These are phyloP conservation scores for Notothenia rossii DNA, from an alignment of 2,113 vertebrate species.

Conservation along the genomic window DNA sequence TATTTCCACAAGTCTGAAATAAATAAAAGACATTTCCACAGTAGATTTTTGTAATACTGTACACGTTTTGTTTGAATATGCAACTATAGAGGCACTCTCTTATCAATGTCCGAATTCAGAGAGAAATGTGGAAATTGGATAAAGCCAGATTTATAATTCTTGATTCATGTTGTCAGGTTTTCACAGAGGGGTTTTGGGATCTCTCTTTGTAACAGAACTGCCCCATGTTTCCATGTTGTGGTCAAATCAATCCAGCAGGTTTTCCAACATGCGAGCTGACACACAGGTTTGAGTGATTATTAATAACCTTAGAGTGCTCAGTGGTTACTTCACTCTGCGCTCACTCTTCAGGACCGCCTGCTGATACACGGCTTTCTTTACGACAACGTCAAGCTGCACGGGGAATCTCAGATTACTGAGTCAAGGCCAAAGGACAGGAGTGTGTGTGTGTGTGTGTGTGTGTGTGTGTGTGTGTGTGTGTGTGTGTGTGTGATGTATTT, in stretches of 20 bases:
- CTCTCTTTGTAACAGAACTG: background rate
- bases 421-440: constrained; percentile 42
- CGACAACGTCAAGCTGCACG: constrained; percentile 3
- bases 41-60: too few species aligned
- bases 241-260: constrained; percentile 32
- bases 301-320: background rate
- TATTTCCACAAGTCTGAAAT: too few species aligned
- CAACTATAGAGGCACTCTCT: too few species aligned
- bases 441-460: background rate
- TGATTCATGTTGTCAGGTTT: too few species aligned
- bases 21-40: too few species aligned
- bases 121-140: too few species aligned
- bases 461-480: background rate
- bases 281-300: background rate
- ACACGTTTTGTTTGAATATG: too few species aligned
- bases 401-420: constrained; percentile 48
- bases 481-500: background rate
- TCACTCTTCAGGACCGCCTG: background rate
- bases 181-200: too few species aligned
- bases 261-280: constrained; percentile 11
- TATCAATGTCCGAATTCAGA: too few species aligned
- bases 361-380: constrained; percentile 16
- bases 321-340: background rate
- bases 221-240: background rate
- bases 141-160: too few species aligned